phyloP scores from a whole-genome alignment of 2,113 vertebrate genomes.

The Pangasianodon hypophthalmus region DNA sequence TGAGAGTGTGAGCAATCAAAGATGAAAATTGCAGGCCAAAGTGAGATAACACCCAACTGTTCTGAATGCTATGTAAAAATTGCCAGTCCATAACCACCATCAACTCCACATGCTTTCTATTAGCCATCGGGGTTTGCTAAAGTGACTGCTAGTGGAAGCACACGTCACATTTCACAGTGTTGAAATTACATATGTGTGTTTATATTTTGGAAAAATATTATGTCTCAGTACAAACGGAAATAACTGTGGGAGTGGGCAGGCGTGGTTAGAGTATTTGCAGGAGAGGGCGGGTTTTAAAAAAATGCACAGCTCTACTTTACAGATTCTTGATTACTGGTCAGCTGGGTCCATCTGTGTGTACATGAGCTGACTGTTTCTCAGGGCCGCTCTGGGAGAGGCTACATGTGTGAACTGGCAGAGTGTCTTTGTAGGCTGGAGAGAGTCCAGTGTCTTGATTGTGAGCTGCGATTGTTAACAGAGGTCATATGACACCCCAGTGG shows the following conservation, averaged over 20 bases:
- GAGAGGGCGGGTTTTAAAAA: neutral
- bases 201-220: neutral
- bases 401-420: neutral
- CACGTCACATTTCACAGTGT: neutral
- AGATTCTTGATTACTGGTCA: neutral
- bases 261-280: neutral
- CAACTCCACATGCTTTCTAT: neutral
- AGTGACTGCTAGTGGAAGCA: neutral
- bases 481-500: neutral
- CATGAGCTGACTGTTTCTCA: neutral
- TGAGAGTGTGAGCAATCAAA: neutral
- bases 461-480: neutral
- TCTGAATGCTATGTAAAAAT: neutral
- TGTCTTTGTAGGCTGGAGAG: neutral
- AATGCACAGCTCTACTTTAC: neutral
- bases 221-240: neutral
- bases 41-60: neutral
- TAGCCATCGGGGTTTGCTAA: neutral
- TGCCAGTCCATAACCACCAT: neutral
- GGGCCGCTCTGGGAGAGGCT: neutral
- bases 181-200: neutral
- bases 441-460: neutral
- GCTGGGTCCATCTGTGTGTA: neutral
- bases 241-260: neutral
- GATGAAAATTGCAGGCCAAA: neutral